These are phyloP conservation scores for Sisor rabdophorus DNA, from an alignment of 2,113 vertebrate genomes.

Conservation along the genomic window DNA sequence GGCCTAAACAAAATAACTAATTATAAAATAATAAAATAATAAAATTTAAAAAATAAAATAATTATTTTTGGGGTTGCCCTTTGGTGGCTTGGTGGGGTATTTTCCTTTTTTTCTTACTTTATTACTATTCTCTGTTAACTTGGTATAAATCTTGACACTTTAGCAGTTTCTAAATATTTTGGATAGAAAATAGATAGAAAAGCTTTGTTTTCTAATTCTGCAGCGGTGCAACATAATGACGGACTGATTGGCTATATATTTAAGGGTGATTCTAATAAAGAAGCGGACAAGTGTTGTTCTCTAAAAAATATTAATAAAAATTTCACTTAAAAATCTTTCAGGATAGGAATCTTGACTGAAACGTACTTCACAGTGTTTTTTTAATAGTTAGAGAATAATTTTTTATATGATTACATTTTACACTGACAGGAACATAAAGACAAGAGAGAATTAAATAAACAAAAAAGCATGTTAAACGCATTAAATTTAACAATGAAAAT, in stretches of 20 bases:
- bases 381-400: slow-evolving; percentile 3
- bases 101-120: not conserved
- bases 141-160: not conserved
- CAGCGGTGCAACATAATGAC: not conserved
- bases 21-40: no score
- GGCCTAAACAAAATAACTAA: no score
- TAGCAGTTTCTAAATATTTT: not conserved
- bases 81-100: no score
- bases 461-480: not conserved
- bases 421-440: not conserved
- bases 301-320: not conserved
- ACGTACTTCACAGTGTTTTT: not conserved
- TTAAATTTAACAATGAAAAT: not conserved
- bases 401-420: slow-evolving; percentile 15
- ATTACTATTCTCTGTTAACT: not conserved
- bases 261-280: not conserved
- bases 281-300: not conserved
- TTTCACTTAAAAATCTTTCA: not conserved
- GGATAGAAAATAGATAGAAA: no score
- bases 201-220: not conserved
- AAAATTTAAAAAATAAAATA: no score
- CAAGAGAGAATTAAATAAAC: not conserved
- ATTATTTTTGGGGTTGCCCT: no score
- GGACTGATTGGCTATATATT: not conserved
- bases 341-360: not conserved